phyloP scores from a whole-genome alignment of 2,888 invertebrate genomes.

The Oegoconia quadripuncta region DNA sequence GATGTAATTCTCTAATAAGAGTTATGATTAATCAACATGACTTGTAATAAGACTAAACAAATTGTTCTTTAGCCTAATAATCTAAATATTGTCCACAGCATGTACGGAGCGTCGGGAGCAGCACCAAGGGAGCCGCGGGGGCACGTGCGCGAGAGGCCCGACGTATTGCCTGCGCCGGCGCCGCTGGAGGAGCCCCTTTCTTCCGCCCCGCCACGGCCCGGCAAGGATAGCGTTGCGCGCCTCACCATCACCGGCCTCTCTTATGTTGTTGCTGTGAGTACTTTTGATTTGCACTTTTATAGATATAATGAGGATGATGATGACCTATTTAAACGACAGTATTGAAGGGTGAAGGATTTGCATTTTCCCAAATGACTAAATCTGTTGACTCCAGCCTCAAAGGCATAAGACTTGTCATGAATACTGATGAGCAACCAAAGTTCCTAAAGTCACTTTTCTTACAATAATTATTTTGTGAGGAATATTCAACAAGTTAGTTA shows the following conservation, averaged over 20 bases:
- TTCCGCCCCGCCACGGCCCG: slow-evolving; percentile 60
- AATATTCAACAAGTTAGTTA: no score
- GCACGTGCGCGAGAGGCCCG: slow-evolving; percentile 68
- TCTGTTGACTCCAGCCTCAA: neutral
- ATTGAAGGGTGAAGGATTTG: slow-evolving; percentile 1
- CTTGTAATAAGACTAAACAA: no score
- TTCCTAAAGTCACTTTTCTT: no score
- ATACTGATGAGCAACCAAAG: neutral
- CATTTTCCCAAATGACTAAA: neutral
- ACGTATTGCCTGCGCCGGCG: slow-evolving; percentile 68
- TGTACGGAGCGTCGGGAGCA: slow-evolving; percentile 77
- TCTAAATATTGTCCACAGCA: slow-evolving; percentile 35
- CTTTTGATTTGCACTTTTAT: neutral
- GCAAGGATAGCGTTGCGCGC: slow-evolving; percentile 90
- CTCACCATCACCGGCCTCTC: slow-evolving; percentile 90
- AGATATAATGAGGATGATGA: no score
- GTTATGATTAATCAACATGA: no score
- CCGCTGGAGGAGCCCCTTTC: slow-evolving; percentile 52
- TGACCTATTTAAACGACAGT: no score
- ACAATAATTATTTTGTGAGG: no score
- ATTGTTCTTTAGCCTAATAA: no score
- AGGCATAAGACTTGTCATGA: slow-evolving; percentile 1
- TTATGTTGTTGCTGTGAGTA: slow-evolving; percentile 87
- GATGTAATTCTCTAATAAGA: no score
- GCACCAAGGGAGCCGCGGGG: slow-evolving; percentile 73